phyloP scores from a whole-genome alignment of 2,113 vertebrate genomes.

The Centropristis striata region DNA sequence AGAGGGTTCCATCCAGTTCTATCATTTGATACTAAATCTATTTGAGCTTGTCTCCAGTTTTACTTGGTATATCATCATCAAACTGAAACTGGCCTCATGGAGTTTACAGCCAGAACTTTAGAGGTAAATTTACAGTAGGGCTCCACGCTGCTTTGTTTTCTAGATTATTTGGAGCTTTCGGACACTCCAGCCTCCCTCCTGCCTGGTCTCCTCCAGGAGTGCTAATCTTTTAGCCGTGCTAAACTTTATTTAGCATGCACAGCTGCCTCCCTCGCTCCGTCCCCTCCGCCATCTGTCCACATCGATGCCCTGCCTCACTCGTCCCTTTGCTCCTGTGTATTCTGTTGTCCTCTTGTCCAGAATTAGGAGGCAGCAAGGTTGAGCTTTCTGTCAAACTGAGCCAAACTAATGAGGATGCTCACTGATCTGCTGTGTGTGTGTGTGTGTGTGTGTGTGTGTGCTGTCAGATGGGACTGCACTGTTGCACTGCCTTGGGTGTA shows the following conservation, averaged over 20 bases:
- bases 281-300: slow-evolving; percentile 71
- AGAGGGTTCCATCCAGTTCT: too few relatives aligned
- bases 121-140: too few relatives aligned
- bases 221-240: slow-evolving; percentile 39
- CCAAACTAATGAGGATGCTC: slow-evolving; percentile 66
- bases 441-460: slow-evolving; percentile 14
- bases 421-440: slow-evolving; percentile 47
- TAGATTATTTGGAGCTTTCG: too few relatives aligned
- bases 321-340: slow-evolving; percentile 24
- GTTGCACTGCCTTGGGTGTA: slow-evolving; percentile 53
- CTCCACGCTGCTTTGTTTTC: too few relatives aligned
- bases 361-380: slow-evolving; percentile 67
- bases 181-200: too few relatives aligned
- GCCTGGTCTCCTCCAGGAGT: slow-evolving; percentile 9
- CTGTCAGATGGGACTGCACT: slow-evolving; percentile 55
- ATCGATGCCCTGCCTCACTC: slow-evolving; percentile 37
- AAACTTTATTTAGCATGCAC: slow-evolving; percentile 60
- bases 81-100: too few relatives aligned
- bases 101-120: too few relatives aligned
- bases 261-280: slow-evolving; percentile 61
- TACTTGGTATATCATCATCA: too few relatives aligned
- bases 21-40: too few relatives aligned
- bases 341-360: slow-evolving; percentile 61
- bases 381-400: slow-evolving; percentile 71
- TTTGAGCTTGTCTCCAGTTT: too few relatives aligned